These are phyloP conservation scores for Chloroclystis v-ata DNA, from an alignment of 2,888 invertebrate species.

Conservation along the genomic window DNA sequence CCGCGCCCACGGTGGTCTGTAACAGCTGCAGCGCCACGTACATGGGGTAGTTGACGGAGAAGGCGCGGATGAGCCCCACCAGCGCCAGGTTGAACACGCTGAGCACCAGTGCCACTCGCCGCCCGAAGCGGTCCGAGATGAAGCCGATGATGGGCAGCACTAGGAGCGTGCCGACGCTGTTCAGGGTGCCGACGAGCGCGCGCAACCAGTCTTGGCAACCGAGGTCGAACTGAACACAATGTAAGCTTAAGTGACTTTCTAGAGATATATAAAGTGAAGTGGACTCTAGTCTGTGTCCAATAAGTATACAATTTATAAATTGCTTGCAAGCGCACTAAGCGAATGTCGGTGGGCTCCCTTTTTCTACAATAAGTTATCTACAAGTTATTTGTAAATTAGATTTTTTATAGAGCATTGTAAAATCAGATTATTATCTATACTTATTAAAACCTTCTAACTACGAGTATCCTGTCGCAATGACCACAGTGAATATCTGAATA, in stretches of 20 bases:
- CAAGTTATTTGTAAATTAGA: too few species aligned
- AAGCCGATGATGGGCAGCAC: constrained; percentile 83
- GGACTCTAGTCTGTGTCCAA: too few species aligned
- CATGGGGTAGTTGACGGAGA: constrained; percentile 76
- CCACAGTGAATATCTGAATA: too few species aligned
- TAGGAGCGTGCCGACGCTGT: constrained; percentile 82
- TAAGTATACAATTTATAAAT: too few species aligned
- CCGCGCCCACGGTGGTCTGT: constrained; percentile 74
- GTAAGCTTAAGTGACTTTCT: background rate
- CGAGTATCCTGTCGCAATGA: too few species aligned
- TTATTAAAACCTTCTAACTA: too few species aligned
- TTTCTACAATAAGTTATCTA: too few species aligned
- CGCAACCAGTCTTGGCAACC: constrained; percentile 84
- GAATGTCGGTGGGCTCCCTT: too few species aligned
- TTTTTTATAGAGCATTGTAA: too few species aligned
- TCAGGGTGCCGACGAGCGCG: constrained; percentile 83
- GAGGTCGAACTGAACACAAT: constrained; percentile 76
- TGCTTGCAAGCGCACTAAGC: too few species aligned
- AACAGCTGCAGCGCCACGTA: constrained; percentile 72
- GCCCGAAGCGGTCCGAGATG: constrained; percentile 81
- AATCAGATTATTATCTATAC: too few species aligned
- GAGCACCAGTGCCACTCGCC: constrained; percentile 68
- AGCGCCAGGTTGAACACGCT: constrained; percentile 63
- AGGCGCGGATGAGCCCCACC: constrained; percentile 73
- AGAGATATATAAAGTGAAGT: background rate